Percentiles rank a stretch among this genome's conserved stretches.
Evolutionary conservation across 2,113 vertebrate genomes (phyloP).

Genomic region (Campylomormyrus tamandua): DNA sequence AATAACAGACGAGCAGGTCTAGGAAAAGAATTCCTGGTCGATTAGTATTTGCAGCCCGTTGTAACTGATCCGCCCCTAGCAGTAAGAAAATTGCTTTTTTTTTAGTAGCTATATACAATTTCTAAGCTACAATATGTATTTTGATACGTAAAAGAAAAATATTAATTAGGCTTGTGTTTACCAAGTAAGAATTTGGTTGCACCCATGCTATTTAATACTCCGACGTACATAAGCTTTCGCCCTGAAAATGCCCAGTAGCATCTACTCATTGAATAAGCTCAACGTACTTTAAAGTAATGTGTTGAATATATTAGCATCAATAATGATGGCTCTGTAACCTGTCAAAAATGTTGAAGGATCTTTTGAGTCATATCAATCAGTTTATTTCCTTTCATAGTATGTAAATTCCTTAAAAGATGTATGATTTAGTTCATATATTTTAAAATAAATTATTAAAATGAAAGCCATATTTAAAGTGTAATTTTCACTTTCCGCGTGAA

Average conservation of each 20-base stretch:
- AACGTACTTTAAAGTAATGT: background rate
- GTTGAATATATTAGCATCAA: background rate
- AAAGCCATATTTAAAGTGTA: background rate
- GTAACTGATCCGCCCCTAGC: background rate
- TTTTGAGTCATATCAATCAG: background rate
- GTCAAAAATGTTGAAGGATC: background rate
- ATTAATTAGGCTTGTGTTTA: background rate
- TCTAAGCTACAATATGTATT: background rate
- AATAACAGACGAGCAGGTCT: background rate
- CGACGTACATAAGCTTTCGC: background rate
- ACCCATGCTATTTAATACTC: background rate
- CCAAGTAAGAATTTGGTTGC: background rate
- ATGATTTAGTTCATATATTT: background rate
- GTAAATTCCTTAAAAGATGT: background rate
- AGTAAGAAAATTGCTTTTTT: background rate
- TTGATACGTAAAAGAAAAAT: background rate
- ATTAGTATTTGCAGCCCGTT: background rate
- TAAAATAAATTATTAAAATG: background rate
- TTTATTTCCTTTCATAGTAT: background rate
- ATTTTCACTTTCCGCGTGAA: background rate
- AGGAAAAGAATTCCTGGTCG: background rate
- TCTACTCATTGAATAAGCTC: background rate
- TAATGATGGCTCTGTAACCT: background rate
- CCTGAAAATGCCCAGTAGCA: background rate
- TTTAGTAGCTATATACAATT: background rate